Evolutionary conservation across 2,797 vertebrate species (phyloP), one percentile per base, ranked within the genome.

Genomic region (Catostomus latipinnis): DNA sequence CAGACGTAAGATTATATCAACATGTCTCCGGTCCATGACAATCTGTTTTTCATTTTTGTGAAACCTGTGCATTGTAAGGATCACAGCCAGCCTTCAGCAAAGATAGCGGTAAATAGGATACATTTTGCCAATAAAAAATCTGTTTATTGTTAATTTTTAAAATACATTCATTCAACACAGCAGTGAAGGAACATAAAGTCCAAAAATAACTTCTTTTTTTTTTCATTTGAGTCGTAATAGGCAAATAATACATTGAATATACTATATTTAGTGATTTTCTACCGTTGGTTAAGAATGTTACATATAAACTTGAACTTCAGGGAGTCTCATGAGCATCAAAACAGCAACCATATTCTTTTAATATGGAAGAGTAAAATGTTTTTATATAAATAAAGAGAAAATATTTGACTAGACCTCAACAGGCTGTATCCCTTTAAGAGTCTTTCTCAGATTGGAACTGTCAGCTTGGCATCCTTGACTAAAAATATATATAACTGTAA

Each of bases 1-100:
- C 34, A 57, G 73, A 14, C 9, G 4, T 77, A 45, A 62, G 49
- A 70, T 78, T 18, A 53, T 52, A 78, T 70, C 75, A 18, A 4
- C 74, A 58, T 8, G 1, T 6, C 14, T 66, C 14, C 1, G 7
- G 52, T 18, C 5, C 62, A 56, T 7, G 4, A 18, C 16, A 18
- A 18, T 18, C 16, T 45, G 22, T 65, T 74, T 46, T 65, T 13
- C 34, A 6, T 14, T 63, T 43, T 63, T 18, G 43, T 11, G 61
- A 9, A 53, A 10, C 9, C 53, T 13, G 34, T 1, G 6, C 22
- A 6, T 60, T 6, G 11, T 46, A 14, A n/a, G 68, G 58, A 6
- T 11, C 52, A 12, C 13, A 46, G 52, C 34, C 58, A 50, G 34
- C 46, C 22, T 6, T 52, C 57, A 53, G 58, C 22, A 6, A 43